Evolutionary conservation across 2,888 invertebrate species (phyloP), one percentile per base, ranked within the genome.

Genomic region (Oligia strigilis): DNA sequence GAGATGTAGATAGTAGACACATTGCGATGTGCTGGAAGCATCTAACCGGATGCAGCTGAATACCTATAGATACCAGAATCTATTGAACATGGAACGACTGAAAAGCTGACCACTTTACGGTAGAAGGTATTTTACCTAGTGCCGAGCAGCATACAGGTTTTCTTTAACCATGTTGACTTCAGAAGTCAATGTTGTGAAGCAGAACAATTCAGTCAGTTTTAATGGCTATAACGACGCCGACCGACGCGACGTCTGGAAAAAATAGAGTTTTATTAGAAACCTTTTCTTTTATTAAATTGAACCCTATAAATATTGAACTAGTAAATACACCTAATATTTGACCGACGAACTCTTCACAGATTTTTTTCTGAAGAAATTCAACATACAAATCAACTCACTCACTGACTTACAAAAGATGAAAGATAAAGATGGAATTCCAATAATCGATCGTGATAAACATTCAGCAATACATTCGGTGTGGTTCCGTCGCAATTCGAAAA

Each of bases 401-500:
- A 40, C 40, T 29, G 46, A 77, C 19, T 60, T n/a, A 80, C 65
- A 4, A 40, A 40, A 40, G 4, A 40, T 40, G 40, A 40, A 40
- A 40, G 40, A 40, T 40, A 40, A 85, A 71, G 60, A 71, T 71
- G 36, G 23, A 74, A 66, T 85, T 55, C 70, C 62, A 66, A 85
- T 80, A 58, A 78, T 84, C 70, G 65, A 80, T 80, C 11, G 19
- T 14, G 52, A 40, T 60, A 65, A 73, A 81, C 40, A 62, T 60
- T 58, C 43, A 66, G 49, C 9, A 19, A 46, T 69, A 52, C 4
- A 66, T 87, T 87, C 40, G 55, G 60, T 58, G 40, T 29, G n/a
- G 64, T 64, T 71, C 29, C 19, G 66, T 8, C 55, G 80, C 40
- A 52, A 65, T 36, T 70, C 82, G 71, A 72, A 75, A 88, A 87